These are phyloP conservation scores for Yasuhikotakia modesta DNA, from an alignment of 2,797 vertebrate species.

Conservation along the genomic window DNA sequence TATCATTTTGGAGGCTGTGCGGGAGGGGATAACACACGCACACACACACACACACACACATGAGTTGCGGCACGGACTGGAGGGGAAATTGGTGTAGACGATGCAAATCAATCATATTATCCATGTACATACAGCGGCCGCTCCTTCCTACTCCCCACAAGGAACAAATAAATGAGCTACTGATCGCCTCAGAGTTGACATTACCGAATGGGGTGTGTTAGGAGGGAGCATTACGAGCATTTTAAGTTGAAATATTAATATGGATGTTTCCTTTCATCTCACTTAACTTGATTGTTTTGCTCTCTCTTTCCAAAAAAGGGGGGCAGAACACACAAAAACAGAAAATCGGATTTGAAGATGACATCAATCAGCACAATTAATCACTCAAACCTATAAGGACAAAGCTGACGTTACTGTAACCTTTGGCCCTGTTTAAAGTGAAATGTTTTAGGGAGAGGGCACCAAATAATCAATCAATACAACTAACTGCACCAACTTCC, in stretches of 20 bases:
- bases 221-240: constrained; percentile 55
- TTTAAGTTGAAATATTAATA: constrained; percentile 63
- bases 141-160: constrained; percentile 54
- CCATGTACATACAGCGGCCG: constrained; percentile 47
- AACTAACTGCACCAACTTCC: constrained; percentile 29
- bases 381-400: constrained; percentile 44
- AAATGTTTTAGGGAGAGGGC: constrained; percentile 28
- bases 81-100: constrained; percentile 55
- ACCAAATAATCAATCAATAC: constrained; percentile 8
- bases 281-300: constrained; percentile 57
- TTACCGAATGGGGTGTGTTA: constrained; percentile 60
- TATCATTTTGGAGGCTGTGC: constrained; percentile 52
- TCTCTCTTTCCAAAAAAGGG: constrained; percentile 25
- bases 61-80: constrained; percentile 47
- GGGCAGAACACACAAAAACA: constrained; percentile 44
- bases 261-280: constrained; percentile 57
- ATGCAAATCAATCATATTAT: constrained; percentile 62
- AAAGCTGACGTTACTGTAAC: constrained; percentile 42
- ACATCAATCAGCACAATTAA: constrained; percentile 56
- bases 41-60: constrained; percentile 47
- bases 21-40: constrained; percentile 33
- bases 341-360: constrained; percentile 55
- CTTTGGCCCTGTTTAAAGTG: constrained; percentile 17
- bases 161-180: constrained; percentile 59
- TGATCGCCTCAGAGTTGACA: constrained; percentile 60